Percentiles rank a stretch among this genome's conserved stretches.
These are phyloP conservation scores for Chlorodrepanis virens DNA, from an alignment of 2,113 vertebrate species.

Conservation along the genomic window DNA sequence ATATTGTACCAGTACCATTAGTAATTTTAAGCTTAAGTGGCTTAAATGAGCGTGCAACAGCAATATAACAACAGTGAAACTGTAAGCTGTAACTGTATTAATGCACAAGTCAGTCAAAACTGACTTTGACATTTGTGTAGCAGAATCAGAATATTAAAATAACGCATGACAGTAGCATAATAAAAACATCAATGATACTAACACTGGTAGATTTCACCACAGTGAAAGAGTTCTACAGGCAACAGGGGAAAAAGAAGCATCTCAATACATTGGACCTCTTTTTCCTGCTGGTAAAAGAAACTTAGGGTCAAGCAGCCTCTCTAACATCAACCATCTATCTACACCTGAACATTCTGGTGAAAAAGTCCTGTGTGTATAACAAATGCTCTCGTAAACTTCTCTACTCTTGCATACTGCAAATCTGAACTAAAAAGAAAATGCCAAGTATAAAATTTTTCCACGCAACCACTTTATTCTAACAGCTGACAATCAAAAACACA, in stretches of 20 bases:
- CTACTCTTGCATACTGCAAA: neutral
- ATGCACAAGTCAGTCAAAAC: neutral
- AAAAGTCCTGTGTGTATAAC: neutral
- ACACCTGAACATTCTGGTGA: neutral
- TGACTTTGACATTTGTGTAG: neutral
- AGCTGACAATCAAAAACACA: conserved; percentile 22
- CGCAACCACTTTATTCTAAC: neutral
- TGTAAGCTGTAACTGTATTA: neutral
- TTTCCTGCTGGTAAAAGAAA: neutral
- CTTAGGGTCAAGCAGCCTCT: neutral
- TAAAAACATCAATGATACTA: neutral
- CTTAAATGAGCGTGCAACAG: neutral
- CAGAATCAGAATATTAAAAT: neutral
- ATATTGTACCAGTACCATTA: neutral
- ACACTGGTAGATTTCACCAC: neutral
- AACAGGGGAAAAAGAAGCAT: fast-evolving
- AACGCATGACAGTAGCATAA: neutral
- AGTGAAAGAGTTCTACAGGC: neutral
- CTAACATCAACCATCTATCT: neutral
- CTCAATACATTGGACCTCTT: neutral
- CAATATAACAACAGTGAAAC: neutral
- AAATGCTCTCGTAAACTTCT: neutral
- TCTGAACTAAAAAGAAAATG: neutral
- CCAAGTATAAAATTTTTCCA: neutral
- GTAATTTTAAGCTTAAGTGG: neutral